Evolutionary conservation across 2,888 invertebrate genomes (phyloP).

Genomic region (Philhelius pedissequus): DNA sequence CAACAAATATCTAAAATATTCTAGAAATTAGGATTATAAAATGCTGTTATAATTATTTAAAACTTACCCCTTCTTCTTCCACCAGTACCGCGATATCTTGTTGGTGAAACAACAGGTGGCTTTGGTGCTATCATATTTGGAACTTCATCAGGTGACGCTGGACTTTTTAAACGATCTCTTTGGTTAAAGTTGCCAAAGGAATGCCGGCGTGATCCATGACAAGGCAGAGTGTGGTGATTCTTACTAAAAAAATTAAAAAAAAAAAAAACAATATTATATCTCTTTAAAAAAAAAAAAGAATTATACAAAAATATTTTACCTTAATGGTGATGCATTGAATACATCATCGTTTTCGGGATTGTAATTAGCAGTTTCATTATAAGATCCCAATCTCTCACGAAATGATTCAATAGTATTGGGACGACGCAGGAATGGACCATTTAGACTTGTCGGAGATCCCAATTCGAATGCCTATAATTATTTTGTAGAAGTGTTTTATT

Average conservation of each 20-base stretch:
- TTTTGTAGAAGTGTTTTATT: no score
- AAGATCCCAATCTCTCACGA: slow-evolving; percentile 78
- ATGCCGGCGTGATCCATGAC: slow-evolving; percentile 76
- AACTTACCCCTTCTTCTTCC: slow-evolving; percentile 76
- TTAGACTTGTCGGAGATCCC: slow-evolving; percentile 46
- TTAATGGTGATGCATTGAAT: slow-evolving; percentile 74
- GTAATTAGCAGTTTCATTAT: slow-evolving; percentile 75
- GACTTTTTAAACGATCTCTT: slow-evolving; percentile 69
- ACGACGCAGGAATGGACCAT: slow-evolving; percentile 48
- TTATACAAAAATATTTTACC: slow-evolving; percentile 72
- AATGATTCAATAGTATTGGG: slow-evolving; percentile 72
- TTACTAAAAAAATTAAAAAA: slow-evolving; percentile 68
- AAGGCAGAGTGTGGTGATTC: slow-evolving; percentile 76
- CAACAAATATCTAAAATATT: no score
- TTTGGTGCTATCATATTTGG: slow-evolving; percentile 78
- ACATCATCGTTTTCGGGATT: slow-evolving; percentile 76
- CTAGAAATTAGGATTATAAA: no score
- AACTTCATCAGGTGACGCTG: slow-evolving; percentile 78
- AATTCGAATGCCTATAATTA: slow-evolving; percentile 66
- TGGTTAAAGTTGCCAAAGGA: slow-evolving; percentile 78
- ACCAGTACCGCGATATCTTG: slow-evolving; percentile 76
- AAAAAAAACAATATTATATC: not conserved
- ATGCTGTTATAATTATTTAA: not conserved
- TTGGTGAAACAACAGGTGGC: slow-evolving; percentile 76
- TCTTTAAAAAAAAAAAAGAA: not conserved